Conservation (phyloP, 2,113 vertebrate species). For the Phylloscopus trochiloides region DNA sequence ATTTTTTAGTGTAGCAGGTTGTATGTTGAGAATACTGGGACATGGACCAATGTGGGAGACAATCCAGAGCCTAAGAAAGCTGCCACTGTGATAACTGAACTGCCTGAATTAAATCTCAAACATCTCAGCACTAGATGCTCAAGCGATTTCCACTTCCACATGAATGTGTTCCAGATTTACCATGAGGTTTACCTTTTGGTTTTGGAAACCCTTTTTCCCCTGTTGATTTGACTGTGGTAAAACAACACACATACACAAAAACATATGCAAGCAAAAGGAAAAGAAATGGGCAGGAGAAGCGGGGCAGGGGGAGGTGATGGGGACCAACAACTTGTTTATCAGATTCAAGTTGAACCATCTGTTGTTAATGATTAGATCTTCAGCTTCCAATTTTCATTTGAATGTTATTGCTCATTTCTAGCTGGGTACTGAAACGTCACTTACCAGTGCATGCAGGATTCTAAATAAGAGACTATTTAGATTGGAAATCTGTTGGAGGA, state of each 20-base stretch:
- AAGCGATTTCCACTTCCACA: neutral
- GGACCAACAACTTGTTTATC: conserved; percentile 73
- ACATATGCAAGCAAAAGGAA: conserved; percentile 1
- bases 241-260: neutral
- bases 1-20: conserved; percentile 32
- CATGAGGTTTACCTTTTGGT: conserved; percentile 1
- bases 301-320: neutral
- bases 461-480: conserved; percentile 71
- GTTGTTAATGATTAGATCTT: conserved; percentile 81
- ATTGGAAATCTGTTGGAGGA: conserved; percentile 62
- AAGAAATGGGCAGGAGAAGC: neutral
- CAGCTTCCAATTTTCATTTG: conserved; percentile 78
- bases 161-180: conserved; percentile 11
- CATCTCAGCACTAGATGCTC: neutral
- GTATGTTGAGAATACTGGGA: conserved; percentile 10
- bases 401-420: conserved; percentile 80
- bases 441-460: conserved; percentile 54
- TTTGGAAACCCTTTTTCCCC: conserved; percentile 29
- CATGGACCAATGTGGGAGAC: neutral
- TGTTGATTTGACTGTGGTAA: neutral
- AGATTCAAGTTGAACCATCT: conserved; percentile 76
- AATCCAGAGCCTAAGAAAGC: conserved; percentile 28
- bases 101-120: conserved; percentile 19
- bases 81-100: neutral
- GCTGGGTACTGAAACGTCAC: conserved; percentile 32